These are phyloP conservation scores for Hylaeus volcanicus DNA, from an alignment of 1,140 invertebrate genomes.

Conservation along the genomic window DNA sequence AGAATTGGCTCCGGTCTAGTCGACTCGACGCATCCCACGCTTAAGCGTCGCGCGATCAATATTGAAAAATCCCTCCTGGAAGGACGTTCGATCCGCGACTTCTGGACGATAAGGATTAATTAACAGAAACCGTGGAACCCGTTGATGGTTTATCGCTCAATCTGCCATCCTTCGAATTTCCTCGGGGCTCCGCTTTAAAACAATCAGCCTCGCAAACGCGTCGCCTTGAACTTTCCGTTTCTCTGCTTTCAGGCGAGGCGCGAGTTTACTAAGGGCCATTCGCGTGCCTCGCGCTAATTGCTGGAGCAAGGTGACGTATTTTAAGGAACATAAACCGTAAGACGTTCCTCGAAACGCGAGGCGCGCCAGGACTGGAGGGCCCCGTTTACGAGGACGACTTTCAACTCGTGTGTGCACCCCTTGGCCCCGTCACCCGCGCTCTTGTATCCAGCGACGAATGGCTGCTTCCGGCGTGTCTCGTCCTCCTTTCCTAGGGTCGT, in stretches of 20 bases:
- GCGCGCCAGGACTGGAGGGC: constrained; percentile 2
- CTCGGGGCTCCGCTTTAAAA: constrained; percentile 7
- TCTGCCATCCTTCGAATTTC: not conserved
- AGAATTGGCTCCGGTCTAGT: too few species aligned
- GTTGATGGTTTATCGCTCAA: not conserved
- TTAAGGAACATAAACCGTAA: constrained; percentile 44
- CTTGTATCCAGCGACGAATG: constrained; percentile 19
- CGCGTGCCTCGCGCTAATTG: constrained; percentile 49
- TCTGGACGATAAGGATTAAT: not conserved
- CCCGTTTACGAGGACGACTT: not conserved
- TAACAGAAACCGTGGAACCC: not conserved
- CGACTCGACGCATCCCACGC: too few species aligned
- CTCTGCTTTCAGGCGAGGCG: not conserved
- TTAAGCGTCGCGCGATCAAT: too few species aligned
- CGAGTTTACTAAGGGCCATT: constrained; percentile 43
- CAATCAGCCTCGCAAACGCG: constrained; percentile 1
- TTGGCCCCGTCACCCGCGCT: too few species aligned
- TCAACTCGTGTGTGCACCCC: too few species aligned
- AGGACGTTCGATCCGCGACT: not conserved
- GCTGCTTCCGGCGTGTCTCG: constrained; percentile 20
- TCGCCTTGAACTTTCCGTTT: constrained; percentile 38
- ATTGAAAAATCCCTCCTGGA: too few species aligned
- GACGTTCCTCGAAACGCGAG: constrained; percentile 2
- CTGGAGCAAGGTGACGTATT: constrained; percentile 51
- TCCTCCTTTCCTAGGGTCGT: constrained; percentile 31